These are phyloP conservation scores for Lutjanus campechanus DNA, from an alignment of 2,797 vertebrate genomes.

Conservation along the genomic window DNA sequence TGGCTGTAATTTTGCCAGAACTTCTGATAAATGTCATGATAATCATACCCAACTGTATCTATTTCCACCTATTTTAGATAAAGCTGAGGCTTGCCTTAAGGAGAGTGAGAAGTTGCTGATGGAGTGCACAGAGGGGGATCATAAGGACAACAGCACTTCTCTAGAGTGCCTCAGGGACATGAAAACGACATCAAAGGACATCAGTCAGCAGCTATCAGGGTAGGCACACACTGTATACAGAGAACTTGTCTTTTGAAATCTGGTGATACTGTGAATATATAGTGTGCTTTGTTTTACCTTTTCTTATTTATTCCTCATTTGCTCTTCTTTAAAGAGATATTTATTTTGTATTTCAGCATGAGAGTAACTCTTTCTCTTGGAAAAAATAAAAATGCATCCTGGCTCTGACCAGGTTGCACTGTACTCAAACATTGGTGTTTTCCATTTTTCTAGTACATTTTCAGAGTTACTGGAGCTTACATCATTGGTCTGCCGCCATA, in stretches of 20 bases:
- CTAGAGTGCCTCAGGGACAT: slow-evolving; percentile 79
- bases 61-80: slow-evolving; percentile 66
- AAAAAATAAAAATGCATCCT: background rate
- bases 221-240: slow-evolving; percentile 59
- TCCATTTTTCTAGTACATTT: slow-evolving; percentile 75
- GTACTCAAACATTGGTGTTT: background rate
- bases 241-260: background rate
- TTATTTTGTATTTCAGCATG: background rate
- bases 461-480: slow-evolving; percentile 86
- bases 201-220: slow-evolving; percentile 87
- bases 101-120: slow-evolving; percentile 81
- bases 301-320: no score
- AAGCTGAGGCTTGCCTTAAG: slow-evolving; percentile 78
- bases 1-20: background rate
- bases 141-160: slow-evolving; percentile 64
- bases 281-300: background rate
- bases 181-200: slow-evolving; percentile 72
- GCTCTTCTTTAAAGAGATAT: background rate
- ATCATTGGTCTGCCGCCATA: slow-evolving; percentile 83
- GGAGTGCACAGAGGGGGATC: slow-evolving; percentile 69
- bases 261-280: background rate
- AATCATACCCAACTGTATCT: background rate
- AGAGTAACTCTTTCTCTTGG: no score
- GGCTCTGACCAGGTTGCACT: background rate
- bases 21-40: background rate